A percentile compares a stretch with the other conserved stretches of the same genome.
Evolutionary conservation across 2,797 vertebrate genomes (phyloP).

Genomic region (Artibeus lituratus): DNA sequence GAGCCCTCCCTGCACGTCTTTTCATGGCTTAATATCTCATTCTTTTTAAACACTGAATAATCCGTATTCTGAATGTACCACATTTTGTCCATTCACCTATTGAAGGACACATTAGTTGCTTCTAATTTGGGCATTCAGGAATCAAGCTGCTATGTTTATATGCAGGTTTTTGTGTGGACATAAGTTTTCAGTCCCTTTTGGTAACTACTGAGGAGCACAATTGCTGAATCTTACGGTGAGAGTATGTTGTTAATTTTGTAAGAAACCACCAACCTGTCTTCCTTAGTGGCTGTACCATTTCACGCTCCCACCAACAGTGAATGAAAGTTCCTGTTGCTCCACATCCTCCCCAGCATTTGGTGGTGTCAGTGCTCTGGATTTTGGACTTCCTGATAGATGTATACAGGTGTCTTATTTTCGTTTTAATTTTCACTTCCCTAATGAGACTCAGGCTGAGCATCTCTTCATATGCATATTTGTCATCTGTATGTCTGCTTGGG

Average conservation of each 20-base stretch:
- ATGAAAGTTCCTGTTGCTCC: not conserved
- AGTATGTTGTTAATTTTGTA: not conserved
- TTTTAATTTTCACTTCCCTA: not conserved
- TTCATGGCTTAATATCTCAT: not conserved
- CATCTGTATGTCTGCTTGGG: not conserved
- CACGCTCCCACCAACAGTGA: not conserved
- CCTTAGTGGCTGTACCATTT: not conserved
- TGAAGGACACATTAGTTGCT: not conserved
- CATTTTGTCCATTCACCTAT: not conserved
- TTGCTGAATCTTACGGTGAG: not conserved
- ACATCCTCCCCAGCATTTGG: not conserved
- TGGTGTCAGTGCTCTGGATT: not conserved
- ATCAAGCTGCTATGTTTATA: not conserved
- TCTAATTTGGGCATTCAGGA: not conserved
- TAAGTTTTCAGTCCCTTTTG: not conserved
- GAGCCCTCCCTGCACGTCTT: not conserved
- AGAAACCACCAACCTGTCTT: not conserved
- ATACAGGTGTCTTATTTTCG: not conserved
- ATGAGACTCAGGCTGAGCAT: not conserved
- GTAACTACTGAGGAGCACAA: not conserved
- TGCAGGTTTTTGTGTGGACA: not conserved
- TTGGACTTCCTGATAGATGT: not conserved
- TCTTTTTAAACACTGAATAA: not conserved
- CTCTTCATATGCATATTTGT: not conserved
- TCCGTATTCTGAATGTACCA: not conserved